phyloP scores from a whole-genome alignment of 2,888 invertebrate genomes.

The Heliconius sara region DNA sequence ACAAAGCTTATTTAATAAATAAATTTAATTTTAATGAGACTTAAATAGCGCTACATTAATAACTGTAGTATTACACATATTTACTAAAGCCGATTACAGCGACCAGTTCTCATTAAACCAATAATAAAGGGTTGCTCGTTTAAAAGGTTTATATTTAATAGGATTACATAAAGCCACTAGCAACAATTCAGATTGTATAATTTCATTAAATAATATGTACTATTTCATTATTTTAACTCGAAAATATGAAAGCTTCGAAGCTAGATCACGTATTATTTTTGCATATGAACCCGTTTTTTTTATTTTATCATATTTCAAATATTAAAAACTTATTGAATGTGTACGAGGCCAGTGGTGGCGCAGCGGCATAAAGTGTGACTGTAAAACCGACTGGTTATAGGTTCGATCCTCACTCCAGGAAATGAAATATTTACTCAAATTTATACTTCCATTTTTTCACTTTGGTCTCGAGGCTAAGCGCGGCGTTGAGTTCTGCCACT shows the following conservation, averaged over 20 bases:
- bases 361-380: no score
- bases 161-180: constrained; percentile 5
- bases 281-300: neutral
- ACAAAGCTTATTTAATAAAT: neutral
- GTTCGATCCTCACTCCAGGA: no score
- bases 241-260: neutral
- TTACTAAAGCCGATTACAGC: constrained; percentile 24
- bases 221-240: constrained; percentile 1
- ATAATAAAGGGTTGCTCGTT: constrained; percentile 20
- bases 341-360: no score
- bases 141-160: constrained; percentile 24
- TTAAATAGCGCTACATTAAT: constrained; percentile 5
- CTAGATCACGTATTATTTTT: constrained; percentile 2
- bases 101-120: constrained; percentile 25
- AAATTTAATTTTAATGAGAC: neutral
- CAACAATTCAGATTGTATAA: neutral
- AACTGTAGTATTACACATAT: constrained; percentile 13
- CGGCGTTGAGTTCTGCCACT: no score
- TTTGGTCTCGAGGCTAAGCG: no score
- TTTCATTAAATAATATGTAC: neutral
- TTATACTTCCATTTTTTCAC: no score
- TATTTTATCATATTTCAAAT: neutral
- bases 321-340: neutral
- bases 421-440: no score
- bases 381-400: no score